phyloP scores from a whole-genome alignment of 2,888 invertebrate genomes.

The Catotricha subobsoleta region DNA sequence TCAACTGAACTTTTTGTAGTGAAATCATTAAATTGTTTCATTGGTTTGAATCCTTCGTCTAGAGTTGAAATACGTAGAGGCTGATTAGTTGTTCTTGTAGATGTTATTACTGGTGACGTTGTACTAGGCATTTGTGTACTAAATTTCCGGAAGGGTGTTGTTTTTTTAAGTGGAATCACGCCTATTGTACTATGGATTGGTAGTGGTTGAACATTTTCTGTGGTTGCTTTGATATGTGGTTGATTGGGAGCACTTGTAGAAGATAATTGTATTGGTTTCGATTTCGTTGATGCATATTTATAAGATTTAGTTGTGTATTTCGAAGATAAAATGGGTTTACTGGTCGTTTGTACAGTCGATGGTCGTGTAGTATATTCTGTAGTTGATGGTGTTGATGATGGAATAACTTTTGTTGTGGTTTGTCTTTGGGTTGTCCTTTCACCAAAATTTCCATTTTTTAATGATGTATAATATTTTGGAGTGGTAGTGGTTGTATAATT shows the following conservation, averaged over 20 bases:
- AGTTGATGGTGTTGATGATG: constrained; percentile 10
- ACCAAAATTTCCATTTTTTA: constrained; percentile 18
- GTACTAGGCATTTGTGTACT: constrained; percentile 7
- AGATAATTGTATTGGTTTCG: constrained; percentile 6
- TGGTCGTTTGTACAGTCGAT: constrained; percentile 12
- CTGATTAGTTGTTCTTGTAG: constrained; percentile 9
- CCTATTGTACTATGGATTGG: constrained; percentile 8
- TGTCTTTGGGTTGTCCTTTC: no score
- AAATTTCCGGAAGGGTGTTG: no score
- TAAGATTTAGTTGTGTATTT: constrained; percentile 14
- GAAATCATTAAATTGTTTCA: constrained; percentile 12
- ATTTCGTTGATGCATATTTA: constrained; percentile 10
- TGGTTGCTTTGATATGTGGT: constrained; percentile 10
- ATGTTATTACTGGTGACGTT: constrained; percentile 11
- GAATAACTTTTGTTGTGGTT: neutral
- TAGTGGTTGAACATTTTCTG: neutral
- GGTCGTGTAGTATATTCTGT: constrained; percentile 5
- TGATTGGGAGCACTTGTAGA: neutral
- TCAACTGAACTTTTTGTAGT: constrained; percentile 9
- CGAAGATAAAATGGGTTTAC: constrained; percentile 14
- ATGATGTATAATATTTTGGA: constrained; percentile 18
- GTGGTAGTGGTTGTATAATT: constrained; percentile 17
- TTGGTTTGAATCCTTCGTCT: constrained; percentile 16
- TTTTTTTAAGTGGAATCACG: no score
- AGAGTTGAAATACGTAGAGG: constrained; percentile 3